Base-by-base conservation (phyloP, 2,113 vertebrate genomes). In the Taxidea taxus region DNA sequence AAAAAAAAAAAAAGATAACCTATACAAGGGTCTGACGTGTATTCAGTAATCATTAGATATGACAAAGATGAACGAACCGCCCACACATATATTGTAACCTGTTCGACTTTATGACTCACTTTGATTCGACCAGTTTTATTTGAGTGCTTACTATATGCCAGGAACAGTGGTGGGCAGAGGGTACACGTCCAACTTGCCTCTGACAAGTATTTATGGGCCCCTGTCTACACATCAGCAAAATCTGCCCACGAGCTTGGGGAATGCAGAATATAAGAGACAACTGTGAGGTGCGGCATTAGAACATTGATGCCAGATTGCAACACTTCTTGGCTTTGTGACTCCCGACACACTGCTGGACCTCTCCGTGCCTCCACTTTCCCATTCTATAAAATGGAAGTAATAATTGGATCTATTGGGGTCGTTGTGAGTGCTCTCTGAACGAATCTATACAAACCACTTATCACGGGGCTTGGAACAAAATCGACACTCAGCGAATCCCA, bases 281-380 rank as follows among this genome's bases (percentile, higher is more conserved):
- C 6, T 0, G 3, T 4, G 18, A 29, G 23, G 9, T 0, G 12
- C 4, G 31, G 18, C 27, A 14, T 31, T 31, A 42, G 47, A 58
- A 47, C 9, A 47, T 7, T 44, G 49, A 27, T 12, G 34, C 9
- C 7, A 11, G 37, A 54, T 20, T 15, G 13, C 15, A 34, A 15
- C 2, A 1, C 12, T 31, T 72, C 66, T 11, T 58, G 51, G 60
- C 42, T 87, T 49, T 37, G 29, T 82, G 51, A 66, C 90, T 47
- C 39, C 8, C 1, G 0, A 5, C 1, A 4, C 23, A 0, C 29
- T 21, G 14, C 56, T 80, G 42, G 72, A 60, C 21, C n/a, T 74
- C 75, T 72, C 56, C 47, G 83, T 85, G 78, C 80, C 54, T 97
- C 83, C 42, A 2, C 82, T 87, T 97, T 42, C 60, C 49, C 44